Evolutionary conservation across 2,113 vertebrate genomes (phyloP), one percentile per base, ranked within the genome.

Genomic region (Hypanus sabinus): DNA sequence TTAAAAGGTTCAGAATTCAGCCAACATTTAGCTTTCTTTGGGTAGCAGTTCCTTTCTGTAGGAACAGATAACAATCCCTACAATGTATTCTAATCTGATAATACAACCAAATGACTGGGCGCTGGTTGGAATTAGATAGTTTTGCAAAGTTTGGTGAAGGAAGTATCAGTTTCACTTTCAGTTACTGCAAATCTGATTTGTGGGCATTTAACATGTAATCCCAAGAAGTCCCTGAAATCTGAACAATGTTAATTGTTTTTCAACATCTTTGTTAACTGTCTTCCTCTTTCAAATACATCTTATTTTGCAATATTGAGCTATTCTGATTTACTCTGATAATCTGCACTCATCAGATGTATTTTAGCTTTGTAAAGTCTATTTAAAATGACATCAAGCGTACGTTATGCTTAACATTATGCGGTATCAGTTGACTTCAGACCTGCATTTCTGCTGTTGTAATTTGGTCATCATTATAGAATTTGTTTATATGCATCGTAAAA

Each of bases 131-230:
- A 97, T 96, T 97, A 96, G 96, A 96, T 96, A 97, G 97, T 96
- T 96, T 96, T 96, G 96, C 97, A 97, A 97, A 97, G 96, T 97
- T 97, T 96, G 96, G 96, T 95, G 96, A 97, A 96, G 96, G 97
- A 97, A 97, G 97, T 97, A 97, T 97, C 97, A 97, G 97, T 97
- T 97, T 97, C 97, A 97, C 97, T 97, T 97, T 97, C 97, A 97
- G 96, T 95, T 97, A 96, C 96, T 97, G 95, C 97, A 97, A 97
- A 97, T 97, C 97, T 97, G 97, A 97, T 97, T 97, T 97, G 97
- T 95, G 95, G 96, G 97, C 97, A 97, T 97, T 97, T 97, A 97
- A 97, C 96, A 97, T 97, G 97, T 97, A 97, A 97, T 97, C 97
- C 97, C 96, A 96, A 94, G 96, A 96, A 95, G 95, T 96, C 95